These are phyloP conservation scores for Psittacula derbiana DNA, from an alignment of 2,797 vertebrate species.

Conservation along the genomic window DNA sequence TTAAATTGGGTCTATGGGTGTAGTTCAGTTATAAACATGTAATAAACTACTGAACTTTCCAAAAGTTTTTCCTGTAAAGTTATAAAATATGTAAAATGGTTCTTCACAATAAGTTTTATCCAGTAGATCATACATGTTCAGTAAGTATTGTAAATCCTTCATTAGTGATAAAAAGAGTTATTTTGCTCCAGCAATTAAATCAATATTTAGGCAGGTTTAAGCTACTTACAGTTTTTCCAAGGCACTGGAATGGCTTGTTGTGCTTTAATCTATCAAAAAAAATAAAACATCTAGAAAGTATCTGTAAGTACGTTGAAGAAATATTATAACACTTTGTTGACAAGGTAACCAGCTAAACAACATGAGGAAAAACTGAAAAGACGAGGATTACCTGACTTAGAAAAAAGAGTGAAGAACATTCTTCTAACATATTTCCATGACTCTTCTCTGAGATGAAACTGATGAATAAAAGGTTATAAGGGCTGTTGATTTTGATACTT, in stretches of 20 bases:
- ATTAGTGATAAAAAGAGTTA: background rate
- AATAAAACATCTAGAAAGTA: background rate
- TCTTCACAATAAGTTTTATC: background rate
- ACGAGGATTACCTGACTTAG: background rate
- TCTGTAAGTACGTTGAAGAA: background rate
- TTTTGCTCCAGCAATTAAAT: background rate
- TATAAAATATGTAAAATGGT: background rate
- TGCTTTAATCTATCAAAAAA: background rate
- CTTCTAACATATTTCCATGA: background rate
- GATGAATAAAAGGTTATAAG: background rate
- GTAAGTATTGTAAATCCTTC: background rate
- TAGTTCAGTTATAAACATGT: background rate
- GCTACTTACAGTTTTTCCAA: background rate
- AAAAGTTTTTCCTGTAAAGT: background rate
- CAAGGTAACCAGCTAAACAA: background rate
- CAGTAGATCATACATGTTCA: background rate
- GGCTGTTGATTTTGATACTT: background rate
- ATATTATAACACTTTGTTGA: slow-evolving; percentile 10
- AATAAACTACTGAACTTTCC: background rate
- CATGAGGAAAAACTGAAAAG: background rate
- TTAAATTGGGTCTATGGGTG: background rate
- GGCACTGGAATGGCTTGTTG: background rate
- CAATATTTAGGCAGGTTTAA: background rate
- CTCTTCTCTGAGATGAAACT: background rate
- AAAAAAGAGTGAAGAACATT: background rate